A percentile compares a stretch with the other conserved stretches of the same genome.
Evolutionary conservation across 1,140 invertebrate species (phyloP).

Genomic region (Zaprionus nigranus): DNA sequence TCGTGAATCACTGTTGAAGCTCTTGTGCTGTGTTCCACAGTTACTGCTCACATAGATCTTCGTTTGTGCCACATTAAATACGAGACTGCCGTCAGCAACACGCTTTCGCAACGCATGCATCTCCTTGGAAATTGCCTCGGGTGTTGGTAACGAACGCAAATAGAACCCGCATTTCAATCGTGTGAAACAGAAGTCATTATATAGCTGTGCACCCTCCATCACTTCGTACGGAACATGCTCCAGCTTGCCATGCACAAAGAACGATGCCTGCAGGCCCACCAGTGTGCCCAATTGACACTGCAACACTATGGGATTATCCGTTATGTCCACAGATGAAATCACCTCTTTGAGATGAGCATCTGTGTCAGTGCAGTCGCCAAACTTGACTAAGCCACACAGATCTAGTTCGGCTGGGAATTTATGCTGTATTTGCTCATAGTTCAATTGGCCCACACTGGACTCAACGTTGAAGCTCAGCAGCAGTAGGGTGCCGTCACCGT

Average conservation of each 20-base stretch:
- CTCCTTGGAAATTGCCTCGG: slow-evolving; percentile 85
- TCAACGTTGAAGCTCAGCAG: slow-evolving; percentile 88
- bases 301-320: slow-evolving; percentile 90
- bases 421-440: slow-evolving; percentile 86
- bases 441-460: slow-evolving; percentile 85
- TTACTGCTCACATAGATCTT: slow-evolving; percentile 74
- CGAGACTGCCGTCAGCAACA: slow-evolving; percentile 83
- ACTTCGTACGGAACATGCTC: slow-evolving; percentile 87
- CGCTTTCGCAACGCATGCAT: slow-evolving; percentile 86
- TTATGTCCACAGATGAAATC: slow-evolving; percentile 90
- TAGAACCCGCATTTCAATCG: slow-evolving; percentile 86
- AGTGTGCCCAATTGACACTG: slow-evolving; percentile 86
- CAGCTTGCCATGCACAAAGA: slow-evolving; percentile 90
- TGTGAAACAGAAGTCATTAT: slow-evolving; percentile 89
- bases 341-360: slow-evolving; percentile 87
- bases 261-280: slow-evolving; percentile 87
- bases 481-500: slow-evolving; percentile 88
- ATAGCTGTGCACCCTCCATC: slow-evolving; percentile 87
- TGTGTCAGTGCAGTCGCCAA: slow-evolving; percentile 86
- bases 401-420: slow-evolving; percentile 90
- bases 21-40: slow-evolving; percentile 54
- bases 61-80: slow-evolving; percentile 72
- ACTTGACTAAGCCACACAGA: slow-evolving; percentile 89
- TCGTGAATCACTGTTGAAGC: slow-evolving; percentile 58
- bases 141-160: slow-evolving; percentile 86